These are phyloP conservation scores for Acipenser oxyrinchus DNA, from an alignment of 2,797 vertebrate species.

Conservation along the genomic window DNA sequence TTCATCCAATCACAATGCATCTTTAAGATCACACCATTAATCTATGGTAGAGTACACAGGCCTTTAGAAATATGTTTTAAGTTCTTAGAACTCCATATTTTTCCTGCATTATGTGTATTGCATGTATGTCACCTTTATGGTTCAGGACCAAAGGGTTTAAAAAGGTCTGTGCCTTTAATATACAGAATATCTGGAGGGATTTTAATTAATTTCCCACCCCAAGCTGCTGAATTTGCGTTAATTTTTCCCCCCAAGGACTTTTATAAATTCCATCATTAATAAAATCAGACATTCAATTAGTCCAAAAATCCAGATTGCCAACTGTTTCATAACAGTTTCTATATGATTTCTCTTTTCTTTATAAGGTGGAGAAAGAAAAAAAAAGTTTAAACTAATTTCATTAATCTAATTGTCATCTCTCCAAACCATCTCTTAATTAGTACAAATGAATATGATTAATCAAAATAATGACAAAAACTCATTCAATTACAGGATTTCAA, in stretches of 20 bases:
- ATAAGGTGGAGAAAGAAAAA: conserved; percentile 63
- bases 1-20: conserved; percentile 19
- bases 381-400: conserved; percentile 86
- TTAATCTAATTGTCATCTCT: conserved; percentile 97
- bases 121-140: conserved; percentile 34
- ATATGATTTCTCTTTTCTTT: conserved; percentile 54
- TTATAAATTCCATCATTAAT: conserved; percentile 99
- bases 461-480: conserved; percentile 99
- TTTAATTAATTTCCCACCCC: conserved; percentile 86
- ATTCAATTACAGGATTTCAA: conserved; percentile 95
- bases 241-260: conserved; percentile 91
- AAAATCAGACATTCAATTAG: conserved; percentile 99
- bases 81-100: conserved; percentile 35
- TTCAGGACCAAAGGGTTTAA: conserved; percentile 28
- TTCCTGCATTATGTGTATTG: conserved; percentile 23
- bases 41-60: conserved; percentile 4
- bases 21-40: conserved; percentile 26
- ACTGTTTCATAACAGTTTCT: conserved; percentile 75
- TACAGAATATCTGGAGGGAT: conserved; percentile 69
- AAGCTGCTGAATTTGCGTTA: conserved; percentile 90
- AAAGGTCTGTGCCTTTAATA: conserved; percentile 55
- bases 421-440: conserved; percentile 98
- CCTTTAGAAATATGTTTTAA: conserved; percentile 32
- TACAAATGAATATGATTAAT: conserved; percentile 99
- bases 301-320: conserved; percentile 80